A percentile compares a stretch with the other conserved stretches of the same genome.
Evolutionary conservation across 1,140 invertebrate genomes (phyloP).

Genomic region (Euschistus heros): DNA sequence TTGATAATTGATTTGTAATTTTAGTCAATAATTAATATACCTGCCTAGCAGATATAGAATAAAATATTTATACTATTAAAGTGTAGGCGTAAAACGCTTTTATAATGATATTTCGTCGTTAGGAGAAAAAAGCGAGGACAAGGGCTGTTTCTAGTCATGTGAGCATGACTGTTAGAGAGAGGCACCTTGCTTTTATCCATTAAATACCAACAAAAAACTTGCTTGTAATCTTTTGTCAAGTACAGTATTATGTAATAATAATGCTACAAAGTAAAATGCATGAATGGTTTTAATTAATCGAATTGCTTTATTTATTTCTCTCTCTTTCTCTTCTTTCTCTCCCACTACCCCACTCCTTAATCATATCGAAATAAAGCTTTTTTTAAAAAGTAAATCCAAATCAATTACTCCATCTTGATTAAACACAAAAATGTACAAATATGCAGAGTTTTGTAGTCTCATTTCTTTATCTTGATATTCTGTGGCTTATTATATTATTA

Average conservation of each 20-base stretch:
- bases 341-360: slow-evolving; percentile 17
- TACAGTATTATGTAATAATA: slow-evolving; percentile 32
- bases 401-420: neutral
- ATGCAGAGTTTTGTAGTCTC: slow-evolving; percentile 12
- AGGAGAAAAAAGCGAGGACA: slow-evolving; percentile 7
- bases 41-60: slow-evolving; percentile 25
- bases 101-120: slow-evolving; percentile 23
- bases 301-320: slow-evolving; percentile 30
- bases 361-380: slow-evolving; percentile 9
- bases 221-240: slow-evolving; percentile 29
- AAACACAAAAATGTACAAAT: slow-evolving; percentile 16
- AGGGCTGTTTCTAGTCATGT: slow-evolving; percentile 17
- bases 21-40: slow-evolving; percentile 14
- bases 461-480: slow-evolving; percentile 15
- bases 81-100: slow-evolving; percentile 28
- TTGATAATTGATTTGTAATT: slow-evolving; percentile 22
- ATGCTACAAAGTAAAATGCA: slow-evolving; percentile 32
- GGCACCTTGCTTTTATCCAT: slow-evolving; percentile 19
- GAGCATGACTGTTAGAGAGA: slow-evolving; percentile 18
- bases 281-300: slow-evolving; percentile 32
- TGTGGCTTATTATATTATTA: slow-evolving; percentile 14
- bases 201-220: slow-evolving; percentile 21
- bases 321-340: slow-evolving; percentile 23
- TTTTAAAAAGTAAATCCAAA: slow-evolving; percentile 1
- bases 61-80: slow-evolving; percentile 17